These are phyloP conservation scores for Okamejei kenojei DNA, from an alignment of 2,797 vertebrate genomes.

Conservation along the genomic window DNA sequence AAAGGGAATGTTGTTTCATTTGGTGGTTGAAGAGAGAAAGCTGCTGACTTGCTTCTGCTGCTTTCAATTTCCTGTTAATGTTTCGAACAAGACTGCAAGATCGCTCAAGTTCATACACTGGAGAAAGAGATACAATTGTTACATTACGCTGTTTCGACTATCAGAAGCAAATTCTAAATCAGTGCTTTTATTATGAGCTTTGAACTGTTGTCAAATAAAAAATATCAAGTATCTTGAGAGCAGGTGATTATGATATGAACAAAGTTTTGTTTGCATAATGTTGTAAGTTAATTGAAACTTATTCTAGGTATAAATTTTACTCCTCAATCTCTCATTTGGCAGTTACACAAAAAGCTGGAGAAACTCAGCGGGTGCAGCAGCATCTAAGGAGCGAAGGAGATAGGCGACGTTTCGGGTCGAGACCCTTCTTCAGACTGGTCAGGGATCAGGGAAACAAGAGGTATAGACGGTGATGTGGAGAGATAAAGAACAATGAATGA, in stretches of 20 bases:
- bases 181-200: neutral
- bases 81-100: constrained; percentile 28
- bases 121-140: neutral
- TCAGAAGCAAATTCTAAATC: neutral
- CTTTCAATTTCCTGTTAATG: constrained; percentile 41
- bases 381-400: too few relatives aligned
- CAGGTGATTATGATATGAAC: neutral
- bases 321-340: neutral
- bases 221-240: neutral
- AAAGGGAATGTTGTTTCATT: constrained; percentile 21
- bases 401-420: too few relatives aligned
- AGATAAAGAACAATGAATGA: too few relatives aligned
- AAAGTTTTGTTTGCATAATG: neutral
- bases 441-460: too few relatives aligned
- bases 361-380: too few relatives aligned
- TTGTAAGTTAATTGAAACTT: neutral
- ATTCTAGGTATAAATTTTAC: neutral
- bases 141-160: constrained; percentile 36
- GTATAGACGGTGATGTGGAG: too few relatives aligned
- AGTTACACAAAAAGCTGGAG: too few relatives aligned
- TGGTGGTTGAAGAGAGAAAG: neutral
- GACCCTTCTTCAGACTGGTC: too few relatives aligned
- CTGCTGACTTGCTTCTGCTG: constrained; percentile 1
- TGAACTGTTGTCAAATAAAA: neutral
- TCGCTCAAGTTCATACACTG: constrained; percentile 40